A percentile compares a stretch with the other conserved stretches of the same genome.
Evolutionary conservation across 1,140 invertebrate species (phyloP).

Genomic region (Cepaea nemoralis): DNA sequence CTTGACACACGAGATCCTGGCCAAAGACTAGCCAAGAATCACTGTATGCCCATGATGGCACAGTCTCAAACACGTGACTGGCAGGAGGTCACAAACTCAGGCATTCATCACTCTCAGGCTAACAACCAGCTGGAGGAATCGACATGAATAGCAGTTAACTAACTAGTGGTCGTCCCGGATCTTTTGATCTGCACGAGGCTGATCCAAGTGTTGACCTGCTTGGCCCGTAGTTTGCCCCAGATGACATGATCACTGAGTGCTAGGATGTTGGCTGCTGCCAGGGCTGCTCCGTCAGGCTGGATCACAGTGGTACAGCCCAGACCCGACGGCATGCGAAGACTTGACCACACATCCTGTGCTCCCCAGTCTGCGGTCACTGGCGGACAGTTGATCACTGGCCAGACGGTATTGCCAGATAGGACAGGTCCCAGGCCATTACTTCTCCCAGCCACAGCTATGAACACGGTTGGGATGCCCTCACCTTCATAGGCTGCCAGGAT

Average conservation of each 20-base stretch:
- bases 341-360: constrained; percentile 92
- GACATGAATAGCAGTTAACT: no score
- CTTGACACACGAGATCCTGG: no score
- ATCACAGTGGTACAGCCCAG: constrained; percentile 93
- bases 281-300: constrained; percentile 90
- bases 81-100: no score
- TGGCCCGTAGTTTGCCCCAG: constrained; percentile 88
- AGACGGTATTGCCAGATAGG: constrained; percentile 89
- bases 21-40: no score
- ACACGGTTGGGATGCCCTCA: constrained; percentile 85
- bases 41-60: no score
- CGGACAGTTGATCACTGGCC: constrained; percentile 97
- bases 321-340: constrained; percentile 92
- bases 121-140: no score
- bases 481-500: constrained; percentile 57
- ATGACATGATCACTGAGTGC: constrained; percentile 87
- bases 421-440: constrained; percentile 98
- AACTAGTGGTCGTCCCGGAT: no score
- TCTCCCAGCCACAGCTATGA: constrained; percentile 94
- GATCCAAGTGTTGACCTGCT: constrained; percentile 79
- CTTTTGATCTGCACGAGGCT: no score
- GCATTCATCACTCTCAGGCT: no score
- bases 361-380: constrained; percentile 80
- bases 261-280: constrained; percentile 92
- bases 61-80: no score